Evolutionary conservation across 92 coral and sea anemone species (phyloP).

Genomic region (Parazoanthus swiftii): DNA sequence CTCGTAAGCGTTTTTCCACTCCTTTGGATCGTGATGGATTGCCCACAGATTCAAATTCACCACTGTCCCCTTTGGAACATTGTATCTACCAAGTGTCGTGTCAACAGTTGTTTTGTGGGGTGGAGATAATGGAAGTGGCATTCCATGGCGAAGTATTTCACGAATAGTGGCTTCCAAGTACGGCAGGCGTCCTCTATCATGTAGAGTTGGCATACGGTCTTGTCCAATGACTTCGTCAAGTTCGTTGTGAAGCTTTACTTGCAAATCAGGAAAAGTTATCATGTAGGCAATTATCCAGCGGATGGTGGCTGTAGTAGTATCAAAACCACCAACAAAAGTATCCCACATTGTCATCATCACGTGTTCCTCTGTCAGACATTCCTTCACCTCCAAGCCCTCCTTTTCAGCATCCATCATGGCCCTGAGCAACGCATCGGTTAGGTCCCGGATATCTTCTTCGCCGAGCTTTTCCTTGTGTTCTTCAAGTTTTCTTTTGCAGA

Average conservation of each 20-base stretch:
- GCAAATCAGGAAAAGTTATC: constrained; percentile 50
- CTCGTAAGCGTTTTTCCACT: constrained; percentile 56
- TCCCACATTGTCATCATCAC: constrained; percentile 55
- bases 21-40: constrained; percentile 52
- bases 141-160: constrained; percentile 49
- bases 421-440: constrained; percentile 52
- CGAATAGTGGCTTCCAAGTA: constrained; percentile 57
- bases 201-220: constrained; percentile 49
- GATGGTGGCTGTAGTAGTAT: constrained; percentile 56
- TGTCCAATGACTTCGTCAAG: constrained; percentile 50
- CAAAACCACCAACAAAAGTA: constrained; percentile 64
- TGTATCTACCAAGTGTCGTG: constrained; percentile 46
- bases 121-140: constrained; percentile 22
- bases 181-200: constrained; percentile 52
- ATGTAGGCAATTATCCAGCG: constrained; percentile 54
- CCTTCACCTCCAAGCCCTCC: constrained; percentile 40
- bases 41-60: constrained; percentile 53
- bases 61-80: constrained; percentile 57
- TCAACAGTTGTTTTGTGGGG: constrained; percentile 46
- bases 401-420: constrained; percentile 55
- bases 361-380: constrained; percentile 50
- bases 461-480: too few species aligned
- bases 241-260: constrained; percentile 55
- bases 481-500: too few species aligned
- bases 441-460: constrained; percentile 44